Percentiles rank a stretch among this genome's conserved stretches.
These are phyloP conservation scores for Theretra japonica DNA, from an alignment of 2,888 invertebrate species.

Conservation along the genomic window DNA sequence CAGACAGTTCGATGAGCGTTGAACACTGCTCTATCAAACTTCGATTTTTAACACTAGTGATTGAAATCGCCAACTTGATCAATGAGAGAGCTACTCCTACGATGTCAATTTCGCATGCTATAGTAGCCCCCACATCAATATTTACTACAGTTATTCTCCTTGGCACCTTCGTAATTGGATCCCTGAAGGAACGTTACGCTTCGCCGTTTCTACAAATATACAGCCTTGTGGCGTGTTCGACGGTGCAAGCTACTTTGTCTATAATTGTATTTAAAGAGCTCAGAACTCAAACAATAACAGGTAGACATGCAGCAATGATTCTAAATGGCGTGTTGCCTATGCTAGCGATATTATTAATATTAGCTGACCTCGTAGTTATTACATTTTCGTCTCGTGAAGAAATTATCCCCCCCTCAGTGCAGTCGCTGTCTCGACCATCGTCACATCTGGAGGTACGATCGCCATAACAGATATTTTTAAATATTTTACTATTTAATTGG, in stretches of 20 bases:
- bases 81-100: constrained; percentile 63
- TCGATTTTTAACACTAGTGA: constrained; percentile 60
- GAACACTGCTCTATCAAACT: constrained; percentile 57
- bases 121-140: constrained; percentile 63
- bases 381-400: constrained; percentile 54
- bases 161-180: constrained; percentile 53
- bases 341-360: constrained; percentile 57
- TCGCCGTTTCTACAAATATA: constrained; percentile 65
- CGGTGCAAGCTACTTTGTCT: constrained; percentile 55
- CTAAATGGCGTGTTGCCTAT: constrained; percentile 69
- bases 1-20: constrained; percentile 56
- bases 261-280: constrained; percentile 58
- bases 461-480: neutral
- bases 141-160: constrained; percentile 64
- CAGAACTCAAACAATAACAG: constrained; percentile 27
- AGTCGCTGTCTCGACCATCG: constrained; percentile 33
- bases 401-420: constrained; percentile 38
- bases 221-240: constrained; percentile 55
- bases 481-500: neutral
- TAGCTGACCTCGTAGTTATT: constrained; percentile 63
- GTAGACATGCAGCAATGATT: constrained; percentile 48
- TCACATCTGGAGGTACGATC: constrained; percentile 27
- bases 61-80: constrained; percentile 66
- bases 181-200: constrained; percentile 40
- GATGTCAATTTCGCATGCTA: constrained; percentile 58